phyloP scores from a whole-genome alignment of 2,888 invertebrate genomes.

The Quadroppia sp. region DNA sequence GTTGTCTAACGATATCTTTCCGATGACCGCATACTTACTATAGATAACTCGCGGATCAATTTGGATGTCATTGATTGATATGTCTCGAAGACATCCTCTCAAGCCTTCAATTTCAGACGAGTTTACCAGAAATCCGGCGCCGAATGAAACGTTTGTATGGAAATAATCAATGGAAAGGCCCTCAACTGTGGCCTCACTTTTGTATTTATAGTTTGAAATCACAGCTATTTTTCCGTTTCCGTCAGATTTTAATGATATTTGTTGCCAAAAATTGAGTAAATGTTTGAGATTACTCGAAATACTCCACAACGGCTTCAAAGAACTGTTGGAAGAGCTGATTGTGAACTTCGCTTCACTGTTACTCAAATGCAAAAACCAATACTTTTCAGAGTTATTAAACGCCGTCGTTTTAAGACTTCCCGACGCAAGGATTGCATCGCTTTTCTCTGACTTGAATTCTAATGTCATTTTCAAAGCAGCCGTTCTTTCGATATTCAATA shows the following conservation, averaged over 20 bases:
- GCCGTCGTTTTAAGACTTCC: slow-evolving; percentile 6
- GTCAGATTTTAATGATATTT: neutral
- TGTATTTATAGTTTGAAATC: slow-evolving; percentile 1
- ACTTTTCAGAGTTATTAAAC: neutral
- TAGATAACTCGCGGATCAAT: slow-evolving; percentile 38
- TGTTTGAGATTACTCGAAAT: neutral
- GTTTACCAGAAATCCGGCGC: slow-evolving; percentile 18
- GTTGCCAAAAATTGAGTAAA: slow-evolving; percentile 1
- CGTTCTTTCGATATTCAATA: neutral
- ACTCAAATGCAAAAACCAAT: slow-evolving; percentile 35
- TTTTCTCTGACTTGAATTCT: slow-evolving; percentile 16
- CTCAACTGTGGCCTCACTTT: neutral
- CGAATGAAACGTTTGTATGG: neutral
- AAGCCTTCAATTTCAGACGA: slow-evolving; percentile 25
- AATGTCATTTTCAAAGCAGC: neutral
- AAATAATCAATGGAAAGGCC: neutral
- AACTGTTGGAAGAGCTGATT: slow-evolving; percentile 8
- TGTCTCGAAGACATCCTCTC: slow-evolving; percentile 40
- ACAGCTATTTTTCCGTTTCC: slow-evolving; percentile 1
- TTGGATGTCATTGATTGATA: slow-evolving; percentile 32
- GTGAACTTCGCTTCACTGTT: slow-evolving; percentile 21
- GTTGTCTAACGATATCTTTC: slow-evolving; percentile 83
- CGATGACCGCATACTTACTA: slow-evolving; percentile 51
- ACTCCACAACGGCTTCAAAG: neutral
- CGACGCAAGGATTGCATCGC: slow-evolving; percentile 30